These are phyloP conservation scores for Nesoenas mayeri DNA, from an alignment of 2,113 vertebrate species.

Conservation along the genomic window DNA sequence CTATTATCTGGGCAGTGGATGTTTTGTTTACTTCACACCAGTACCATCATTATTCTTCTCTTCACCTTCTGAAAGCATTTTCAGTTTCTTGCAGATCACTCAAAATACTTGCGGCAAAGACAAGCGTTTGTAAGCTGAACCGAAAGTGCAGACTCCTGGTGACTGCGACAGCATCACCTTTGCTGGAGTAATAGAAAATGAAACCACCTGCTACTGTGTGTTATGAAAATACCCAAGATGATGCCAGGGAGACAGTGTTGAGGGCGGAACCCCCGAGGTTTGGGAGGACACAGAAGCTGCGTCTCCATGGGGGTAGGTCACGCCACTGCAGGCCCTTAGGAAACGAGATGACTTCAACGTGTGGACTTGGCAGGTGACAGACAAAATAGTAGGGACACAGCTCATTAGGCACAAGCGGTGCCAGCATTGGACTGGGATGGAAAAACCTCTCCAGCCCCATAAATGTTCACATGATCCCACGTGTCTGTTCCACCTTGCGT, in stretches of 20 bases:
- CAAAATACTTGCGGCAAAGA: not conserved
- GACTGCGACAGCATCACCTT: too few species aligned
- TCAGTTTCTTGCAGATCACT: not conserved
- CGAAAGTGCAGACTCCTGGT: not conserved
- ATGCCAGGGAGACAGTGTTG: not conserved
- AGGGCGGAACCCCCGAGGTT: not conserved
- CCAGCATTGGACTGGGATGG: not conserved
- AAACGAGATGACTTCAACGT: not conserved
- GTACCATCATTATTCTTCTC: fast-evolving
- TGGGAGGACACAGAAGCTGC: not conserved
- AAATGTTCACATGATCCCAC: fast-evolving
- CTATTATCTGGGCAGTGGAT: not conserved
- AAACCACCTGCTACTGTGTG: not conserved
- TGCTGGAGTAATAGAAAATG: not conserved
- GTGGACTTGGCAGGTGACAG: not conserved
- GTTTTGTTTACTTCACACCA: not conserved
- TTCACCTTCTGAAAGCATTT: not conserved
- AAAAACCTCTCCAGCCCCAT: not conserved
- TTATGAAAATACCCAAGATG: not conserved
- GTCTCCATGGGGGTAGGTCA: not conserved
- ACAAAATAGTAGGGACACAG: fast-evolving
- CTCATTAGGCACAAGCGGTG: not conserved
- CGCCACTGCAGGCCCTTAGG: not conserved
- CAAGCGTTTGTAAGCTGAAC: fast-evolving
- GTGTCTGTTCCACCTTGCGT: not conserved